These are phyloP conservation scores for Samia ricini DNA, from an alignment of 1,140 invertebrate genomes.

Conservation along the genomic window DNA sequence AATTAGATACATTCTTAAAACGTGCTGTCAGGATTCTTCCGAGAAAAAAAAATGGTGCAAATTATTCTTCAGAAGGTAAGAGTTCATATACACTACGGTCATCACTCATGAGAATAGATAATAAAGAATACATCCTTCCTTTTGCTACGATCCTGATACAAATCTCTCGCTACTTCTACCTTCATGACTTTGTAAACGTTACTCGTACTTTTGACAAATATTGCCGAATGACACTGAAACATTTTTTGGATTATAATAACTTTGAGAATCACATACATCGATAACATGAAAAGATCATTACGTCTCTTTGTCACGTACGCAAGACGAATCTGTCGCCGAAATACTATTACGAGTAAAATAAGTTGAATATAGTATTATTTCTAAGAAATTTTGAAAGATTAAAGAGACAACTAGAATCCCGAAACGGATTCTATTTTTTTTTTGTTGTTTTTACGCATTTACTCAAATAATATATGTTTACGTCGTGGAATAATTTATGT, in stretches of 20 bases:
- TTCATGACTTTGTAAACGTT: too few species aligned
- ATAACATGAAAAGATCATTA: conserved; percentile 5
- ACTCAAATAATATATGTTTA: too few species aligned
- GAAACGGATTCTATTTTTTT: neutral
- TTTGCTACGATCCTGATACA: too few species aligned
- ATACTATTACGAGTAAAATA: conserved; percentile 11
- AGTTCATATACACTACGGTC: too few species aligned
- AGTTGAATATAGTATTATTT: conserved; percentile 7
- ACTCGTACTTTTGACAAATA: neutral
- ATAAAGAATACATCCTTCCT: too few species aligned
- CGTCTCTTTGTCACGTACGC: conserved; percentile 7
- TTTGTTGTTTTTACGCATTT: neutral
- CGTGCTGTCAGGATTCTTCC: too few species aligned
- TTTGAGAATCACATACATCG: neutral
- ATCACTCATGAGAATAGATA: too few species aligned
- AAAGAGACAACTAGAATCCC: neutral
- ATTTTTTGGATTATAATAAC: neutral
- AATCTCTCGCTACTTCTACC: too few species aligned
- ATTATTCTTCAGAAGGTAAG: too few species aligned
- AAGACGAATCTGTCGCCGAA: conserved; percentile 10
- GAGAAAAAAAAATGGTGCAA: too few species aligned
- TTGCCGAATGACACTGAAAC: neutral
- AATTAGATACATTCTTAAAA: too few species aligned
- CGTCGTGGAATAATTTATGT: too few species aligned
- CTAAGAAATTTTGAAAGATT: conserved; percentile 1